Base-by-base conservation (phyloP, 2,113 vertebrate genomes). In the Ondatra zibethicus region DNA sequence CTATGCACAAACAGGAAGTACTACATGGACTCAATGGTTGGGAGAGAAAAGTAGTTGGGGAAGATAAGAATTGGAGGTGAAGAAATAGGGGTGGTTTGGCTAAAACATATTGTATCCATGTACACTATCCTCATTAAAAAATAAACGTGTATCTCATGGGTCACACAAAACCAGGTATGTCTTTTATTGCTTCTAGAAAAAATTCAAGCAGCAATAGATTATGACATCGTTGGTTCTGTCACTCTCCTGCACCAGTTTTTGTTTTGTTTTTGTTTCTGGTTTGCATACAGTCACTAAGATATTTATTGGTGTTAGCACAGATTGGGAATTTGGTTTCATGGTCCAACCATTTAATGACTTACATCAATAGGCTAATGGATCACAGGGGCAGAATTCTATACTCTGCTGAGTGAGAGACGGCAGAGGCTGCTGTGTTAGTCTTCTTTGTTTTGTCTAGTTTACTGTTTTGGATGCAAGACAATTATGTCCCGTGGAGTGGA, bases 361-460 rank as follows among this genome's bases (percentile, higher is more conserved):
- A 68, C 88, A 68, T 70, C 94, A 96, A 89, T 70, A 80, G 73
- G 78, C 76, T 95, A 96, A 93, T 92, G 77, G 52, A 82, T 80
- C 81, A 39, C 16, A 72, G 82, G 85, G 52, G 50, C 72, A 80
- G 47, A 84, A 25, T 84, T 93, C 36, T 68, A 73, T 61, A 91
- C 73, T 78, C 39, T 55, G 61, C 78, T 94, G 77, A 27, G 52
- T 33, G n/a, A 95, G 50, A 92, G 80, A 68, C 9, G n/a, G 52
- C 42, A 72, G 73, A 82, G 45, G 61, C n/a, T 91, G 36, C 21
- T 95, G 80, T 63, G 36, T 75, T 86, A 68, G 75, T 58, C 92
- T 91, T 86, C 33, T 93, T 97, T 96, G 90, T 88, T 96, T 90
- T 92, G 84, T 96, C 80, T 93, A 61, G 77, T 93, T 96, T 73